These are phyloP conservation scores for Aphelenchoides besseyi DNA, from an alignment of 1,140 invertebrate genomes.

Conservation along the genomic window DNA sequence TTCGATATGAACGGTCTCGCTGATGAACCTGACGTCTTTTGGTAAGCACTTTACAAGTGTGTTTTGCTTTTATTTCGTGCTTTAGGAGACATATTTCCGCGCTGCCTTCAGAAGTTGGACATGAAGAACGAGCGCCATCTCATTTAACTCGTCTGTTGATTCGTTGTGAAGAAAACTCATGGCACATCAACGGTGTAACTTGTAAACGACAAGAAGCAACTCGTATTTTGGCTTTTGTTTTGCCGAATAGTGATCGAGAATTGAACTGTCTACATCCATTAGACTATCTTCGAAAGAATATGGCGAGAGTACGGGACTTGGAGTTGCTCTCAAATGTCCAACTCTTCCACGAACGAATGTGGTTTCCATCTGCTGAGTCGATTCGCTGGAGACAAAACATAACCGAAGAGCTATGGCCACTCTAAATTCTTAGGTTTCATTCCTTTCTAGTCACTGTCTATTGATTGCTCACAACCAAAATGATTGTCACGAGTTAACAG, in stretches of 20 bases:
- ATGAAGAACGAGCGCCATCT: constrained; percentile 26
- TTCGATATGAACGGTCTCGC: constrained; percentile 40
- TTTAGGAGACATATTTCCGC: neutral
- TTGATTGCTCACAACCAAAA: neutral
- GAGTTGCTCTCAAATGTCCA: constrained; percentile 35
- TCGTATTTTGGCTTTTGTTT: constrained; percentile 38
- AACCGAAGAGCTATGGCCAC: constrained; percentile 20
- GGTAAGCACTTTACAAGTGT: constrained; percentile 12
- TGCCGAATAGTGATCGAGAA: constrained; percentile 36
- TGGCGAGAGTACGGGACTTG: constrained; percentile 41
- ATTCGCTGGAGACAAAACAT: constrained; percentile 30
- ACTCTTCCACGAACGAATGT: constrained; percentile 31
- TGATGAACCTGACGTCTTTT: constrained; percentile 26
- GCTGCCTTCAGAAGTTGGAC: neutral
- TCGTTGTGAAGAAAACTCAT: constrained; percentile 38
- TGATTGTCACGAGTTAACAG: neutral
- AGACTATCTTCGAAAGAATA: constrained; percentile 44
- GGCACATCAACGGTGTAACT: constrained; percentile 36
- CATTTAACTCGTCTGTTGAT: constrained; percentile 43
- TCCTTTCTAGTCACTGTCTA: neutral
- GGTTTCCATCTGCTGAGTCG: constrained; percentile 18
- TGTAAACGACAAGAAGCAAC: constrained; percentile 35
- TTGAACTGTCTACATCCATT: constrained; percentile 39
- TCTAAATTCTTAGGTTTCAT: neutral
- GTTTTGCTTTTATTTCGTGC: neutral